Conservation (phyloP, 2,797 vertebrate species). For the Leuciscus waleckii region DNA sequence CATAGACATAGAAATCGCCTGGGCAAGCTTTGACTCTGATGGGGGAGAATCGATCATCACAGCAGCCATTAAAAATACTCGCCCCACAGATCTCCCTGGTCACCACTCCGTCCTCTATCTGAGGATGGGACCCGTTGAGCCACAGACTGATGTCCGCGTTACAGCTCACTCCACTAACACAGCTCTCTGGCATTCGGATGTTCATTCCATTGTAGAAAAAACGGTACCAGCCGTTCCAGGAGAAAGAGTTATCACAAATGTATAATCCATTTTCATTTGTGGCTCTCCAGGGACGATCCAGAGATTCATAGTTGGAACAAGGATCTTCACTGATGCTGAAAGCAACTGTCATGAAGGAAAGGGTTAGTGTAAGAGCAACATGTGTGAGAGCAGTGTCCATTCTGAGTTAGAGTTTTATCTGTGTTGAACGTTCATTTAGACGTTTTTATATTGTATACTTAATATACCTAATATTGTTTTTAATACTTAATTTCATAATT, state of each 20-base stretch:
- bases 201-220: constrained; percentile 21
- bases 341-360: not conserved
- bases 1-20: constrained; percentile 29
- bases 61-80: not conserved
- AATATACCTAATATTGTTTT: too few relatives aligned
- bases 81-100: not conserved
- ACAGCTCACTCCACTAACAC: not conserved
- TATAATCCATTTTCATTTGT: constrained; percentile 6
- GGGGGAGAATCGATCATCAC: not conserved
- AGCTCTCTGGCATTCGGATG: constrained; percentile 32
- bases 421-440: not conserved
- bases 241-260: not conserved
- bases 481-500: too few relatives aligned
- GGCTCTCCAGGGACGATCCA: constrained; percentile 43
- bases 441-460: not conserved
- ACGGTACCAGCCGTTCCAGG: constrained; percentile 40
- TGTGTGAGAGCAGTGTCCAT: not conserved
- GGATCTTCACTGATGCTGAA: constrained; percentile 4
- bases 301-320: constrained; percentile 32
- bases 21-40: constrained; percentile 39
- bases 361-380: not conserved
- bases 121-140: constrained; percentile 28
- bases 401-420: not conserved
- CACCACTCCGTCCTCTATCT: constrained; percentile 24
- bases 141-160: not conserved